Conservation (phyloP, 2,888 invertebrate genomes). For the Harpalus rufipes region DNA sequence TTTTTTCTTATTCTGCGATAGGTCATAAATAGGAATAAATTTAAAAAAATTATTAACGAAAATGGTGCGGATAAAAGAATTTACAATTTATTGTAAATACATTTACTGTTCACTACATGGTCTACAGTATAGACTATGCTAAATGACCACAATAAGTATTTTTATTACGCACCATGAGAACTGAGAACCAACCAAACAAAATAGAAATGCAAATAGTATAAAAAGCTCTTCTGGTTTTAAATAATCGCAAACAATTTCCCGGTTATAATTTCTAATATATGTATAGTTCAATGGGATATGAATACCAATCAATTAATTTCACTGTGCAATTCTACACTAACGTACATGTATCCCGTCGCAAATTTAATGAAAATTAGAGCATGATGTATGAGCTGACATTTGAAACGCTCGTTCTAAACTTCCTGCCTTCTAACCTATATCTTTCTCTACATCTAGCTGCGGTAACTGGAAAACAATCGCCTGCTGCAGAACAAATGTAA, state of each 20-base stretch:
- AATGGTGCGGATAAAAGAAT: too few relatives aligned
- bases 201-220: not conserved
- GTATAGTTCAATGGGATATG: not conserved
- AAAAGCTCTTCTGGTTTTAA: not conserved
- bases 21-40: too few relatives aligned
- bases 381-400: conserved; percentile 32
- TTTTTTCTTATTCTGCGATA: too few relatives aligned
- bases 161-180: not conserved
- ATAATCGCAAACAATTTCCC: not conserved
- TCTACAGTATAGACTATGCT: too few relatives aligned
- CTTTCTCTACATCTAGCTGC: not conserved
- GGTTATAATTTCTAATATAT: conserved; percentile 23
- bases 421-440: conserved; percentile 17
- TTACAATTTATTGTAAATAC: too few relatives aligned
- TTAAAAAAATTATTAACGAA: too few relatives aligned
- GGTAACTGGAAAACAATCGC: conserved; percentile 14
- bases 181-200: not conserved
- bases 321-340: not conserved
- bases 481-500: conserved; percentile 34
- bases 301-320: conserved; percentile 27
- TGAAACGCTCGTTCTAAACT: conserved; percentile 23
- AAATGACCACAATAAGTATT: too few relatives aligned
- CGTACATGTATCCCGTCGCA: not conserved
- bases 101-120: too few relatives aligned
- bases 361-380: conserved; percentile 42